Evolutionary conservation across 2,113 vertebrate genomes (phyloP).

Genomic region (Hirundichthys speculiger): DNA sequence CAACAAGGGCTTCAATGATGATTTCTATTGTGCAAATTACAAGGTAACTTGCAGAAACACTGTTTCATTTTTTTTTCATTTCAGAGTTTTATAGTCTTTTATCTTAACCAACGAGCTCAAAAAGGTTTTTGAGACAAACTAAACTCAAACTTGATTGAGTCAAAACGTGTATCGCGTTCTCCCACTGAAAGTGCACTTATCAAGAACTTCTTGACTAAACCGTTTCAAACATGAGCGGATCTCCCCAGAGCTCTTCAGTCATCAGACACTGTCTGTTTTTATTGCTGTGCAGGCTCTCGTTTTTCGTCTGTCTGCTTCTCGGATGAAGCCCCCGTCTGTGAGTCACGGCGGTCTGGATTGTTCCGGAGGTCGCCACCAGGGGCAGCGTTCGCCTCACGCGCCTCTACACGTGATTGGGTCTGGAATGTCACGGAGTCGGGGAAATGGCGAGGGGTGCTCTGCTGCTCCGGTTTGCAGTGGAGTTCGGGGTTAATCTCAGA

Average conservation of each 20-base stretch:
- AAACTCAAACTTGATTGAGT: slow-evolving; percentile 17
- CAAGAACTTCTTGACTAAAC: slow-evolving; percentile 45
- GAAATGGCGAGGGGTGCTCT: slow-evolving; percentile 69
- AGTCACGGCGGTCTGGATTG: slow-evolving; percentile 80
- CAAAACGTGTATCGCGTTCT: slow-evolving; percentile 21
- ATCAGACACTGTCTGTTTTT: slow-evolving; percentile 71
- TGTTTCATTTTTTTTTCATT: slow-evolving; percentile 9
- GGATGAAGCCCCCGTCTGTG: slow-evolving; percentile 60
- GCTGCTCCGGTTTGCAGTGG: slow-evolving; percentile 59
- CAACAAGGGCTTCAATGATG: slow-evolving; percentile 31
- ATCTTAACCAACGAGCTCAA: slow-evolving; percentile 4
- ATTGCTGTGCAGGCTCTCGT: not conserved
- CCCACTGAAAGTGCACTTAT: slow-evolving; percentile 60
- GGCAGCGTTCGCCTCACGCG: slow-evolving; percentile 77
- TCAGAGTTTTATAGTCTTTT: not conserved
- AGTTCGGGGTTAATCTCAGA: slow-evolving; percentile 70
- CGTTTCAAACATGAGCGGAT: slow-evolving; percentile 7
- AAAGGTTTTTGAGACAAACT: slow-evolving; percentile 17
- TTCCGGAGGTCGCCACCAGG: slow-evolving; percentile 86
- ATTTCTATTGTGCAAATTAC: slow-evolving; percentile 19
- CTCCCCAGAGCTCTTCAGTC: not conserved
- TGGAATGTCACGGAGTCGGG: slow-evolving; percentile 74
- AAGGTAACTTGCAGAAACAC: slow-evolving; percentile 32
- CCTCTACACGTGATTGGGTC: slow-evolving; percentile 75
- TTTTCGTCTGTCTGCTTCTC: slow-evolving; percentile 13